Percentiles rank a stretch among this genome's conserved stretches.
Conservation (phyloP, 1,140 invertebrate species). For the Pseudomyrmex sp. region DNA sequence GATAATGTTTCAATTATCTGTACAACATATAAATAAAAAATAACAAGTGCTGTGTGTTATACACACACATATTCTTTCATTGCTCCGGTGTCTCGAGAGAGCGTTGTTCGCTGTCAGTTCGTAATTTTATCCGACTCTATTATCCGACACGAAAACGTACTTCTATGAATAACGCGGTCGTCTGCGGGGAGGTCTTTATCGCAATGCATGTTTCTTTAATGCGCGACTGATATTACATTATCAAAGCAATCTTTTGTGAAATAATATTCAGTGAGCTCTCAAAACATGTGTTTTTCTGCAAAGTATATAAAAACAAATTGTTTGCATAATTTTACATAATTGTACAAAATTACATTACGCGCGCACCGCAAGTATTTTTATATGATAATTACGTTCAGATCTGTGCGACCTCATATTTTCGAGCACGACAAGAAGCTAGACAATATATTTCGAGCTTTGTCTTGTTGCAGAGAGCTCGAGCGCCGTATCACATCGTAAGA, state of each 20-base stretch:
- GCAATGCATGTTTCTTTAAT: slow-evolving; percentile 1
- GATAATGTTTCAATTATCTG: neutral
- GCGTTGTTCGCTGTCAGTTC: neutral
- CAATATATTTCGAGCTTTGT: neutral
- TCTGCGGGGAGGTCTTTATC: neutral
- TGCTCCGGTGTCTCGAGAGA: neutral
- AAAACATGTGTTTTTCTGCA: neutral
- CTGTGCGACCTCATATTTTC: neutral
- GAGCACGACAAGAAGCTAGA: neutral
- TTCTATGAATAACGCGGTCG: neutral
- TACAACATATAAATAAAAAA: neutral
- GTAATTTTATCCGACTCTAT: slow-evolving; percentile 34
- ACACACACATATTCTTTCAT: slow-evolving; percentile 1
- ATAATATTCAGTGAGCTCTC: neutral
- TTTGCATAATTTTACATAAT: neutral
- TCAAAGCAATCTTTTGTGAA: neutral
- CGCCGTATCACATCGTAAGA: neutral
- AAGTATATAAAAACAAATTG: neutral
- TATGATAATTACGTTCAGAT: neutral
- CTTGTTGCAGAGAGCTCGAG: neutral
- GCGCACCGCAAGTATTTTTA: too few relatives aligned
- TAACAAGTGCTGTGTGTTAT: neutral
- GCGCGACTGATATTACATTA: neutral
- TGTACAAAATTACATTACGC: too few relatives aligned
- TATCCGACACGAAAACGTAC: slow-evolving; percentile 37